Evolutionary conservation across 1,140 invertebrate genomes (phyloP).

Genomic region (Zaprionus lachaisei): DNA sequence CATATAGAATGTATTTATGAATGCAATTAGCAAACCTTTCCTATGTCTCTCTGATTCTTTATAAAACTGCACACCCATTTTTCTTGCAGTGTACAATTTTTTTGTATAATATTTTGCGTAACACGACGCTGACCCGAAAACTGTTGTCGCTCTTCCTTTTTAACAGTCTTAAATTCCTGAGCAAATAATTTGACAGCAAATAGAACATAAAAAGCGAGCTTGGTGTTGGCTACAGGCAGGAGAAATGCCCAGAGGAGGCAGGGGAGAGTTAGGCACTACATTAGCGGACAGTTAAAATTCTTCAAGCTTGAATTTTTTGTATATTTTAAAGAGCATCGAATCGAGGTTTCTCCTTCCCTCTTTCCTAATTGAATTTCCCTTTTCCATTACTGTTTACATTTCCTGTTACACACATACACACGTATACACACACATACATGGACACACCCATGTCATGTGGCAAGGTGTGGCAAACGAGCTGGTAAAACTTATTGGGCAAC

Average conservation of each 20-base stretch:
- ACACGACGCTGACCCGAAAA: slow-evolving; percentile 56
- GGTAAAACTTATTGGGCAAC: slow-evolving; percentile 46
- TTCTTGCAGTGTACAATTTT: slow-evolving; percentile 24
- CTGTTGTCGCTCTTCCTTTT: slow-evolving; percentile 56
- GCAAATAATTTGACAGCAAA: slow-evolving; percentile 76
- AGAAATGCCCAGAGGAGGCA: not conserved
- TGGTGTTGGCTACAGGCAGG: not conserved
- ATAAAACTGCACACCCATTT: not conserved
- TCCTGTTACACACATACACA: slow-evolving; percentile 48
- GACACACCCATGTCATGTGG: slow-evolving; percentile 10
- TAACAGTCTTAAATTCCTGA: slow-evolving; percentile 74
- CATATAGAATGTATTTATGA: too few species aligned
- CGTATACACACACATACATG: not conserved
- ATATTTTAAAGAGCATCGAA: not conserved
- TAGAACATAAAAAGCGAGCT: slow-evolving; percentile 37
- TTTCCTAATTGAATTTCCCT: slow-evolving; percentile 66
- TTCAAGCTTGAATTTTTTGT: not conserved
- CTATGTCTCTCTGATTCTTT: not conserved
- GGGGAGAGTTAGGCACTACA: not conserved
- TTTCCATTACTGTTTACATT: slow-evolving; percentile 56
- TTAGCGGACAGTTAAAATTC: slow-evolving; percentile 1
- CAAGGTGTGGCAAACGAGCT: slow-evolving; percentile 19
- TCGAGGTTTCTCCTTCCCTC: not conserved
- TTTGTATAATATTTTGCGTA: slow-evolving; percentile 60
- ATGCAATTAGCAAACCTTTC: too few species aligned